Percentiles rank a stretch among this genome's conserved stretches.
These are phyloP conservation scores for Odontocolon sp. DNA, from an alignment of 2,888 invertebrate species.

Conservation along the genomic window DNA sequence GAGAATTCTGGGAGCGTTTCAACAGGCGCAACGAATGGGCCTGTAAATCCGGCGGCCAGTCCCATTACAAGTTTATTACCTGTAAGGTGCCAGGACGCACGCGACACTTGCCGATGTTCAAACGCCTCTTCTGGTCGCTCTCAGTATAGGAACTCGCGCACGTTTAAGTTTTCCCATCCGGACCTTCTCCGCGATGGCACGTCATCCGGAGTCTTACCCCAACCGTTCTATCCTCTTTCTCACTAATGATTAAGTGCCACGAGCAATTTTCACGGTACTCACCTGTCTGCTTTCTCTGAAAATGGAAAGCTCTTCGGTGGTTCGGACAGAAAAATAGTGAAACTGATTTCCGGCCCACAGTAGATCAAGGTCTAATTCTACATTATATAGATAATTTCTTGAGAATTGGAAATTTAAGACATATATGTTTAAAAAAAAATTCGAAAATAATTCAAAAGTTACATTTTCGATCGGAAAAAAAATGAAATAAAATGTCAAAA, in stretches of 20 bases:
- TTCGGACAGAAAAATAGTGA: neutral
- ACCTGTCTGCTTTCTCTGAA: slow-evolving; percentile 43
- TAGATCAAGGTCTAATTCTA: neutral
- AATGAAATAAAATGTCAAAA: too few species aligned
- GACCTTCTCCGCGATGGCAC: slow-evolving; percentile 1
- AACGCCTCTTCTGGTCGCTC: too few species aligned
- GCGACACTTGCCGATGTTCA: slow-evolving; percentile 68
- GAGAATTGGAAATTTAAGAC: neutral
- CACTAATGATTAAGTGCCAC: slow-evolving; percentile 59
- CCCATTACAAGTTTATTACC: slow-evolving; percentile 76
- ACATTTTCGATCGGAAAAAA: too few species aligned
- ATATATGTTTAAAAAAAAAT: neutral
- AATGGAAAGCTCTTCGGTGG: slow-evolving; percentile 26
- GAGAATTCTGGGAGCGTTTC: slow-evolving; percentile 49
- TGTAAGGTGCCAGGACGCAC: slow-evolving; percentile 69
- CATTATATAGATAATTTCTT: neutral
- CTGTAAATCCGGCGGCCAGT: slow-evolving; percentile 71
- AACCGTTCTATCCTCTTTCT: slow-evolving; percentile 16
- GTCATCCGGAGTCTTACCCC: neutral
- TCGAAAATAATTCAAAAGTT: neutral
- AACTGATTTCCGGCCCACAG: slow-evolving; percentile 16
- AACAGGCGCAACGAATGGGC: slow-evolving; percentile 67
- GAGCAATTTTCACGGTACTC: slow-evolving; percentile 61
- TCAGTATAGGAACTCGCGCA: slow-evolving; percentile 3
- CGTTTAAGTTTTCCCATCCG: slow-evolving; percentile 46